Evolutionary conservation across 2,113 vertebrate species (phyloP).

Genomic region (Barbus barbus): DNA sequence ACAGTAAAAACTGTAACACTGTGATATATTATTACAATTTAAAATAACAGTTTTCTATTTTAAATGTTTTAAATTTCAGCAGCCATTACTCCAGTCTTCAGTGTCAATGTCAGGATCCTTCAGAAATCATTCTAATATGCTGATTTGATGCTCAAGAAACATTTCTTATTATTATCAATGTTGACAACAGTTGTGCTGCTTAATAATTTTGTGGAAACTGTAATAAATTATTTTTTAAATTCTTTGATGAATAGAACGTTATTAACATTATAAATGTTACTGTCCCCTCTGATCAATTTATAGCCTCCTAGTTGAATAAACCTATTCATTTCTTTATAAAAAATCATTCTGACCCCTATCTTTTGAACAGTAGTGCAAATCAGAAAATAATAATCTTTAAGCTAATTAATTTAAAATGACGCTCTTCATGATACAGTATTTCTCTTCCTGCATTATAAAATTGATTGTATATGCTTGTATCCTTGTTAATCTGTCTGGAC

Average conservation of each 20-base stretch:
- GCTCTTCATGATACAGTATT: not conserved
- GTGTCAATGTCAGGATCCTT: not conserved
- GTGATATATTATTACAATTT: not conserved
- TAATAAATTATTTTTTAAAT: not conserved
- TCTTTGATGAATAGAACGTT: not conserved
- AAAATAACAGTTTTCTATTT: not conserved
- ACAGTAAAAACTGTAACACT: not conserved
- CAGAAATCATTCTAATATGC: not conserved
- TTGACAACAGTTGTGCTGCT: not conserved
- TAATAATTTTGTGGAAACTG: not conserved
- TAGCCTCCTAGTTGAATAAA: not conserved
- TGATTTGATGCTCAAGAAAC: not conserved
- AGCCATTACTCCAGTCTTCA: not conserved
- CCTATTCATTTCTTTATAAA: not conserved
- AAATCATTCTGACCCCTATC: no score
- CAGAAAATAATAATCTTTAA: not conserved
- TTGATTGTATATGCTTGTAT: not conserved
- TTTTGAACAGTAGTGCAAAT: not conserved
- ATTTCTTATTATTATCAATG: not conserved
- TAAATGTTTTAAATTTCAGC: not conserved
- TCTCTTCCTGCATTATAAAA: not conserved
- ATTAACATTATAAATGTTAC: not conserved
- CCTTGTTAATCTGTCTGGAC: conserved; percentile 11
- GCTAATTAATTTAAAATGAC: not conserved
- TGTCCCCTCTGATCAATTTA: not conserved